Conservation (phyloP, 2,888 invertebrate genomes). For the Drosophila ezoana region DNA sequence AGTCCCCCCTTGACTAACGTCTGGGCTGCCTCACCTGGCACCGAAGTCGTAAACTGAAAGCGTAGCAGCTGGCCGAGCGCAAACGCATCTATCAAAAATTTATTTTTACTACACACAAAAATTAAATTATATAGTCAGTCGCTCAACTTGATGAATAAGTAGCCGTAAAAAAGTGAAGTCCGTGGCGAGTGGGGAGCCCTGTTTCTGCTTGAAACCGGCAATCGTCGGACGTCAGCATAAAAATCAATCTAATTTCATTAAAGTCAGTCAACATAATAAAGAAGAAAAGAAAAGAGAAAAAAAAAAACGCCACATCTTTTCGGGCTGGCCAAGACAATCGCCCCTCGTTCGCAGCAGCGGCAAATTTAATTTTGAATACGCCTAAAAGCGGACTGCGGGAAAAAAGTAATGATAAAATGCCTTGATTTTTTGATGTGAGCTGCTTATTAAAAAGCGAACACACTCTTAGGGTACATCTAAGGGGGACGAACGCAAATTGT, state of each 20-base stretch:
- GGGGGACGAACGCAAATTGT: not conserved
- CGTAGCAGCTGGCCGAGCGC: constrained; percentile 37
- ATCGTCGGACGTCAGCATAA: constrained; percentile 65
- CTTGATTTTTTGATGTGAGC: constrained; percentile 26
- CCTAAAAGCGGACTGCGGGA: constrained; percentile 17
- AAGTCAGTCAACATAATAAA: constrained; percentile 70
- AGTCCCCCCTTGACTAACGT: too few species aligned
- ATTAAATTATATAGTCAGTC: constrained; percentile 78
- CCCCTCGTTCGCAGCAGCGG: not conserved
- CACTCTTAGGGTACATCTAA: not conserved
- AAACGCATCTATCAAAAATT: constrained; percentile 74
- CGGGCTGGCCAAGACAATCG: constrained; percentile 36
- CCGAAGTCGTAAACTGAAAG: constrained; percentile 48
- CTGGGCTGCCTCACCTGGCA: constrained; percentile 36
- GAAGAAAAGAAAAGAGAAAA: constrained; percentile 18
- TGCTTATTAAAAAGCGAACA: constrained; percentile 43
- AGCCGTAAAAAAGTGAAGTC: constrained; percentile 69
- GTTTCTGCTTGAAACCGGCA: constrained; percentile 5
- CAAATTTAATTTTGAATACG: constrained; percentile 57
- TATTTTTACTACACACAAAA: constrained; percentile 75
- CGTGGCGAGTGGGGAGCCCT: constrained; percentile 1
- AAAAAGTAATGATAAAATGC: constrained; percentile 7
- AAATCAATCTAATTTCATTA: constrained; percentile 78
- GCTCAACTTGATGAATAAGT: constrained; percentile 78
- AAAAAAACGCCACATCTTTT: not conserved